phyloP scores from a whole-genome alignment of 2,888 invertebrate genomes.

The Standfussiana lucernea region DNA sequence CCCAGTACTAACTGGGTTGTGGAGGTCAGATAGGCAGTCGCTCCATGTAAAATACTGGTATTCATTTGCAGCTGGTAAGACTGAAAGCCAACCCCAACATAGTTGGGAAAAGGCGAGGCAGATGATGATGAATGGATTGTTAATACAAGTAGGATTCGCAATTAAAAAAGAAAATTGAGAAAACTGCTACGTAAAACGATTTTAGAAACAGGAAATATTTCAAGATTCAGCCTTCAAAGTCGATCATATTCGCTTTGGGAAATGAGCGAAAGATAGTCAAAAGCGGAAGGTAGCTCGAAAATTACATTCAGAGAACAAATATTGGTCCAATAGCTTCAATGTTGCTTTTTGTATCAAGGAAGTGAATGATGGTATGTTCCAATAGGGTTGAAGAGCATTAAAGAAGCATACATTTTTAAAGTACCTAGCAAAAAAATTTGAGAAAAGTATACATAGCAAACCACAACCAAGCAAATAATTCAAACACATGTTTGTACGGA shows the following conservation, averaged over 20 bases:
- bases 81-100: no score
- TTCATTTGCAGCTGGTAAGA: no score
- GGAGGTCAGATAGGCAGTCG: no score
- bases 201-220: not conserved
- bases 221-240: not conserved
- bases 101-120: no score
- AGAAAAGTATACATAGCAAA: no score
- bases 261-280: constrained; percentile 15
- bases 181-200: not conserved
- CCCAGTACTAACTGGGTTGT: no score
- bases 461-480: not conserved
- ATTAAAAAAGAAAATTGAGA: not conserved
- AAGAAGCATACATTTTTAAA: no score
- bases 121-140: not conserved
- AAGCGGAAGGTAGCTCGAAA: constrained; percentile 7
- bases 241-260: not conserved
- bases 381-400: not conserved
- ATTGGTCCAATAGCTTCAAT: not conserved
- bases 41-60: no score
- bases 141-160: not conserved
- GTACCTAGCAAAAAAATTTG: no score
- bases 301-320: not conserved
- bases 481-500: not conserved
- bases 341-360: not conserved
- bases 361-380: not conserved